Base-by-base conservation (phyloP, 2,797 vertebrate species). In the Falco biarmicus region DNA sequence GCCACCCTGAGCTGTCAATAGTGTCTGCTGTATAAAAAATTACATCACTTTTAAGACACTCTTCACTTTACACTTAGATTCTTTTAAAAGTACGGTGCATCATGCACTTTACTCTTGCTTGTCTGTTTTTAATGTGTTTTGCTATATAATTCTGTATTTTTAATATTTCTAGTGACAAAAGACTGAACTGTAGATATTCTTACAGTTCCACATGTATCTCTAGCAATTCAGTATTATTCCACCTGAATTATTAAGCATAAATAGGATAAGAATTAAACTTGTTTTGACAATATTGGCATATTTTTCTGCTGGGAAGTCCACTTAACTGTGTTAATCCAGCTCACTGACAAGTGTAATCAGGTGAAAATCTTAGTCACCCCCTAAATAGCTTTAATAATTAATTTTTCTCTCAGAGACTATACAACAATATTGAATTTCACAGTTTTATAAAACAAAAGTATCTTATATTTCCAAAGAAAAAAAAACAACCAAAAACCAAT, bases 21-120 rank as follows among this genome's bases (percentile, higher is more conserved):
- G 31, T 87, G 85, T 95, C 86, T 94, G 29, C 70, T 65, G 20
- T 79, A 78, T 94, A 94, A 94, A 87, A 97, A 97, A 95, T 92
- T 48, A 13, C 61, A 91, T 59, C 71, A 68, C 31, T 74, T 87
- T 57, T 47, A 80, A 78, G 48, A 84, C 43, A 78, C 1, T 15
- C 45, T 96, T 88, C 63, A 57, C 59, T 87, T 96, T 91, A 91
- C 65, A 57, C 68, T 74, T 96, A 80, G 71, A 90, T 92, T 95
- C 29, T 86, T 39, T 95, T 83, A 84, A 69, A 95, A 89, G 14
- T 50, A 37, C 8, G 3, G 60, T 78, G 19, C 53, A 83, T 69
- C 73, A 61, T 56, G 51, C 14, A 59, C 45, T 87, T 89, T 68
- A 69, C 21, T 81, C 37, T 80, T 64, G n/a, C 45, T 26, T 85